Conservation (phyloP, 2,113 vertebrate genomes). For the Nycticryphes semicollaris region DNA sequence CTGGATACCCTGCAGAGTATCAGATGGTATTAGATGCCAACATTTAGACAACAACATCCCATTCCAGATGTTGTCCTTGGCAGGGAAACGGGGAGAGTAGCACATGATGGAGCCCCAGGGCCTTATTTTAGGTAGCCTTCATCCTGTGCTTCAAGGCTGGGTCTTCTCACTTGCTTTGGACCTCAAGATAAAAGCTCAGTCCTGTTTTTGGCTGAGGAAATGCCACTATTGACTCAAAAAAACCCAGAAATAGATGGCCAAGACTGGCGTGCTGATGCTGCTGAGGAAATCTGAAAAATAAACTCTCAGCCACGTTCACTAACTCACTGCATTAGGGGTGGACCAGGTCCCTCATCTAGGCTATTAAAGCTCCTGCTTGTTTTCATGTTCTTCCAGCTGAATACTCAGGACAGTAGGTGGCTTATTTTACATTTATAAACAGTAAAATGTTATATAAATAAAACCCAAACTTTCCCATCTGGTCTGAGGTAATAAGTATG, state of each 20-base stretch:
- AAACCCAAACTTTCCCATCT: background rate
- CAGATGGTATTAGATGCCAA: background rate
- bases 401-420: background rate
- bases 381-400: background rate
- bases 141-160: background rate
- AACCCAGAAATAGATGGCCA: background rate
- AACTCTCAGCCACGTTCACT: background rate
- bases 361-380: background rate
- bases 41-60: background rate
- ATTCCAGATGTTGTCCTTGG: background rate
- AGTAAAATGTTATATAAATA: background rate
- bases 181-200: background rate
- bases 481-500: background rate
- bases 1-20: background rate
- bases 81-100: background rate
- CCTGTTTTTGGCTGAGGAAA: background rate
- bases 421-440: background rate
- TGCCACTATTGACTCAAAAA: background rate
- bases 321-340: background rate
- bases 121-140: background rate
- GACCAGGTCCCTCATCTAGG: background rate
- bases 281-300: background rate
- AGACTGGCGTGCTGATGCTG: background rate
- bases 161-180: background rate
- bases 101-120: background rate